These are phyloP conservation scores for Leptopilina clavipes DNA, from an alignment of 1,140 invertebrate genomes.

Conservation along the genomic window DNA sequence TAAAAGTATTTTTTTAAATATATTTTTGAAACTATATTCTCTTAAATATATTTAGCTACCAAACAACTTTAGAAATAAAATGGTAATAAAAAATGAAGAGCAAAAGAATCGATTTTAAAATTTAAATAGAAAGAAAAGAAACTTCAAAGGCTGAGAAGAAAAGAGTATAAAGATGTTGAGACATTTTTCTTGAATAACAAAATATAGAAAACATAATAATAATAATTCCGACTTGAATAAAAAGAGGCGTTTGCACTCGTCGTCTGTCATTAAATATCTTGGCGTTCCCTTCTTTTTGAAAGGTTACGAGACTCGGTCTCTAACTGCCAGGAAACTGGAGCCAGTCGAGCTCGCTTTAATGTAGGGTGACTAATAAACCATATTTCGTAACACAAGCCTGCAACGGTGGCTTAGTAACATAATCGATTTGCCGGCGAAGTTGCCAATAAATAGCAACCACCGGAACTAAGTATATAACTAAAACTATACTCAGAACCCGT, in stretches of 20 bases:
- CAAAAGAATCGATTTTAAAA: no score
- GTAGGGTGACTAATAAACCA: conserved; percentile 37
- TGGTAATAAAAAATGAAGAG: no score
- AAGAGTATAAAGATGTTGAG: no score
- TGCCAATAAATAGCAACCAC: conserved; percentile 43
- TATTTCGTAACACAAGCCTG: conserved; percentile 29
- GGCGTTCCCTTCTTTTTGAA: not conserved
- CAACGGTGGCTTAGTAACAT: conserved; percentile 32
- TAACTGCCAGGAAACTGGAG: conserved; percentile 5
- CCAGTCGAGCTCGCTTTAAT: conserved; percentile 10
- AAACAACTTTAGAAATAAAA: no score
- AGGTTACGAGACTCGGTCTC: not conserved
- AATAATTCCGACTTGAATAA: not conserved
- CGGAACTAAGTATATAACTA: not conserved
- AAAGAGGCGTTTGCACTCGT: conserved; percentile 1
- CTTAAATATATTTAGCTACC: no score
- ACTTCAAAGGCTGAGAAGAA: no score
- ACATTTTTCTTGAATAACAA: not conserved
- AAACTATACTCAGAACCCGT: not conserved
- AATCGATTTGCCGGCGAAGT: conserved; percentile 43
- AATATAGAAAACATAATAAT: not conserved
- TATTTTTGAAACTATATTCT: no score
- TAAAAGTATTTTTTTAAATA: no score
- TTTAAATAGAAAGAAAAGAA: no score
- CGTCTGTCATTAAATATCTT: conserved; percentile 18